Evolutionary conservation across 2,888 invertebrate species (phyloP), one percentile per base, ranked within the genome.

Genomic region (Cheilosia soror): DNA sequence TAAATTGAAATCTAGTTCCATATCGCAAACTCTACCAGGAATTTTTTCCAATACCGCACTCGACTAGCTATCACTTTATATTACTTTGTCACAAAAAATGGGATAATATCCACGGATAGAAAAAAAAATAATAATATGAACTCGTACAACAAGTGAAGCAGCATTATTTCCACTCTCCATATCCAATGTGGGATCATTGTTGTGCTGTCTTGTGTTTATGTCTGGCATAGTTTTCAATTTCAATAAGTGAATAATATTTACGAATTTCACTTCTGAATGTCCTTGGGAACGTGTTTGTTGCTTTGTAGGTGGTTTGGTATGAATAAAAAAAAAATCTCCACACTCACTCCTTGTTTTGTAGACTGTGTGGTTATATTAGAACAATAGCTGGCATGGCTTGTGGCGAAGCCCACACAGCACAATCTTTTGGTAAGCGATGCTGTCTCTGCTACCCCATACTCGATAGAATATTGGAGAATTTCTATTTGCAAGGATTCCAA

Each of bases 191-290:
- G 40, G 15, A 40, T 42, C 62, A 57, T 65, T 75, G 63, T 76
- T 66, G 66, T 66, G 49, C 58, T 76, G 31, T 40, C 40, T 40
- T 60, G 37, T 76, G 58, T 42, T 60, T 60, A 49, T 73, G 73
- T 78, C 73, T 55, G 63, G 72, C 78, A 83, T 72, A 73, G 78
- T 83, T 83, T 83, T 78, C 78, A 83, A 83, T 83, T 83, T 83
- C 83, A 83, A 83, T 83, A 83, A 83, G 72, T 83, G 83, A 78
- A 78, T 78, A 83, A 78, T 78, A 73, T 83, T 83, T 78, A 83
- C 62, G 72, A 72, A 77, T 78, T 62, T 73, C 20, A 63, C 66
- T 66, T 78, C 51, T 9, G 42, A 20, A 49, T 33, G 72, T 83
- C 57, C 66, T 82, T 78, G 66, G 49, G 72, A 72, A 55, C 25